These are phyloP conservation scores for Microtus agrestis DNA, from an alignment of 2,797 vertebrate genomes.

Conservation along the genomic window DNA sequence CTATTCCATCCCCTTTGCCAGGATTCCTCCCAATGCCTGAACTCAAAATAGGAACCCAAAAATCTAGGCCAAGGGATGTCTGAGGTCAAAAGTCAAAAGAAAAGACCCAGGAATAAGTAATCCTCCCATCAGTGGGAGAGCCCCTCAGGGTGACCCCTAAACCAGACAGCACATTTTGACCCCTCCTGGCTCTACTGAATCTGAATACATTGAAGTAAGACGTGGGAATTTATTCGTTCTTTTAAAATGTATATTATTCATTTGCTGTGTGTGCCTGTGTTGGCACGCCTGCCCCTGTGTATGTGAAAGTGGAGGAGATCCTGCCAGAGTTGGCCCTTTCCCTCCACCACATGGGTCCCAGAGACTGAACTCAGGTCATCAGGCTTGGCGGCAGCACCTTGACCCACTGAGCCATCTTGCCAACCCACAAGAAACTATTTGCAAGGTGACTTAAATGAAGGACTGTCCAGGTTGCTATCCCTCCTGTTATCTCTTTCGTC, in stretches of 20 bases:
- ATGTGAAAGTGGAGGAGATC: background rate
- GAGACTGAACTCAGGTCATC: background rate
- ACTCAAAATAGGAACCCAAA: background rate
- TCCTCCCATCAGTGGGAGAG: accelerated
- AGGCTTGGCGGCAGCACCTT: background rate
- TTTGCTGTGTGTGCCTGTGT: background rate
- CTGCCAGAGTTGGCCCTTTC: background rate
- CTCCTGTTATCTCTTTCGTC: background rate
- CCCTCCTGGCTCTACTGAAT: background rate
- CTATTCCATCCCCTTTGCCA: background rate
- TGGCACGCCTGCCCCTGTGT: background rate
- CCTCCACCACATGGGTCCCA: background rate
- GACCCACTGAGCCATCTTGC: background rate
- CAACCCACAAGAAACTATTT: background rate
- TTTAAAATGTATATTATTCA: background rate
- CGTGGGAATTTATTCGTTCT: background rate
- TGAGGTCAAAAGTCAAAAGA: conserved; percentile 5
- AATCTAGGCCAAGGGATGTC: background rate
- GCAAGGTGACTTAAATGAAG: background rate
- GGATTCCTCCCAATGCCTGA: background rate
- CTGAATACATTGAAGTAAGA: background rate
- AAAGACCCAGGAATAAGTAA: background rate
- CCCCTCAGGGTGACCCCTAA: background rate
- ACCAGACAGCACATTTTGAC: background rate
- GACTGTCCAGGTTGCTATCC: accelerated